Evolutionary conservation across 1,140 invertebrate genomes (phyloP), one percentile per base, ranked within the genome.

Genomic region (Macrobrachium rosenbergii): DNA sequence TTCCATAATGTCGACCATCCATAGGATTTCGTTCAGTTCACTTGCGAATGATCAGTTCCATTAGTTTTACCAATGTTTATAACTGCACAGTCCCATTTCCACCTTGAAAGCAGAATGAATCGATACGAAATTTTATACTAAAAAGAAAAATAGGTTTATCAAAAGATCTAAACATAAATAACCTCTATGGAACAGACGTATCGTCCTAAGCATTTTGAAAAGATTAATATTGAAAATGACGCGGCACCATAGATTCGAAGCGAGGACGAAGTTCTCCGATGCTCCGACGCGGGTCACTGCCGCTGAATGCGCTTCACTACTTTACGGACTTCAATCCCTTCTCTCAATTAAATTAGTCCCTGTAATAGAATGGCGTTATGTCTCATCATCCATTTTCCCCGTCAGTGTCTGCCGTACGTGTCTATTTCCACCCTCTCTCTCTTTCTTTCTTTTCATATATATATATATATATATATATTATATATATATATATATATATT

Each of bases 271-370:
- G 60, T 60, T 63, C 59, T 23, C 12, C 11, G 77, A 63, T 23
- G 60, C 78, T 67, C 78, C 62, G 78, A n/a, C 60, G 37, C 78
- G 78, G 78, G 78, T 80, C 78, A 80, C 78, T 67, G 78, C 60
- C 28, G 78, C 62, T 80, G 23, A 80, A 80, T 80, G 62, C 78
- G 78, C 78, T 45, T 45, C 78, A 19, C 78, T 80, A 80, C 78
- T 80, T 80, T 80, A 80, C 64, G 62, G 78, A 67, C 60, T 67
- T 43, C 60, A 67, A 64, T 80, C 60, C 78, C 78, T 43, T 67
- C 78, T 37, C 28, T 80, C 78, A n/a, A 80, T 80, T 80, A 80
- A 80, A 80, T 80, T 80, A 80, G 60, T 21, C 45, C 37, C 37
- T 52, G 52, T 52, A 52, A 52, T 52, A 52, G 52, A 52, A 52